phyloP scores from a whole-genome alignment of 2,113 vertebrate genomes.

The Motacilla tschutschensis region DNA sequence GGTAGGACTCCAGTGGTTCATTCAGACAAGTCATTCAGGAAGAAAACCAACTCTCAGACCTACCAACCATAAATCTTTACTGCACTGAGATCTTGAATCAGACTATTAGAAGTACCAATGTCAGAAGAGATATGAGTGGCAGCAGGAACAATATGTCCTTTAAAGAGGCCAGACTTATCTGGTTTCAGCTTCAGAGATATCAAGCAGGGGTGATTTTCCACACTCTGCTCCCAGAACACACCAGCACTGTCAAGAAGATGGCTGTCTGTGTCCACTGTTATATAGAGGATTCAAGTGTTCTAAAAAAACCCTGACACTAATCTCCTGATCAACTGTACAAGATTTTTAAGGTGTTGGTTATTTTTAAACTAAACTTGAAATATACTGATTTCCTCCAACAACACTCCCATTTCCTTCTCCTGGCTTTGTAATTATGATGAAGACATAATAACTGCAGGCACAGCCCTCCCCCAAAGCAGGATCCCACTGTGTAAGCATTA shows the following conservation, averaged over 20 bases:
- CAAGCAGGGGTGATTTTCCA: not conserved
- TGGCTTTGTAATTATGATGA: not conserved
- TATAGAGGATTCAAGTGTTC: not conserved
- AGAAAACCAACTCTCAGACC: not conserved
- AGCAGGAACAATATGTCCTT: not conserved
- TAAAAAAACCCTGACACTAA: not conserved
- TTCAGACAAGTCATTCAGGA: not conserved
- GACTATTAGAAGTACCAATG: not conserved
- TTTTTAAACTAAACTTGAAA: slow-evolving; percentile 22
- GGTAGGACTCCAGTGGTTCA: not conserved
- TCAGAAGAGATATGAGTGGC: not conserved
- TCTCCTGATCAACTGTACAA: not conserved
- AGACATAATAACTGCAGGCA: not conserved
- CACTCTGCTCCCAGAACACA: not conserved
- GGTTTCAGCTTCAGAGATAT: not conserved
- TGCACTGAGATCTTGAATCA: not conserved
- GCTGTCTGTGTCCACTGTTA: not conserved
- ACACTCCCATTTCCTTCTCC: not conserved
- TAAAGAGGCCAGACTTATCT: not conserved
- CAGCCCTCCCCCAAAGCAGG: not conserved
- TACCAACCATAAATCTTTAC: not conserved
- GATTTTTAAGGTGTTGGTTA: not conserved
- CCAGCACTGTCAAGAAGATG: not conserved
- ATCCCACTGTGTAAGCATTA: not conserved
- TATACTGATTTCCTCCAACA: not conserved